Evolutionary conservation across 2,888 invertebrate species (phyloP), one percentile per base, ranked within the genome.

Genomic region (Plutella xylostella): DNA sequence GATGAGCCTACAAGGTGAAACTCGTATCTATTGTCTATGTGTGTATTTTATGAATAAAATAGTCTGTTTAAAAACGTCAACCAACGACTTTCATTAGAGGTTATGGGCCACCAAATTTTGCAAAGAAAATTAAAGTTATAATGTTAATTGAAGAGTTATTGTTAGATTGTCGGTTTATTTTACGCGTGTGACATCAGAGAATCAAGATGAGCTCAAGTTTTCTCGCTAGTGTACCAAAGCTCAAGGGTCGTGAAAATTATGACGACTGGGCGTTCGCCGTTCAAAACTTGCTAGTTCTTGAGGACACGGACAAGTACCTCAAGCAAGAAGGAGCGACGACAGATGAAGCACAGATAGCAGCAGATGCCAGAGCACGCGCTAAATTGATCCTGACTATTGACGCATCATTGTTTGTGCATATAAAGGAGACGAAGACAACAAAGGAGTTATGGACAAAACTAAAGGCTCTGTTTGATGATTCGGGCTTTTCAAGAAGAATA

Each of bases 351-450:
- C 1, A 14, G 9, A 11, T 22, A 42, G 19, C 30, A 30, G 48
- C 54, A 33, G 53, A 52, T 34, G 44, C 44, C 2, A 55, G 60
- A 46, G 53, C 57, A 7, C 56, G 50, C 46, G 55, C 55, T 11
- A 59, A 58, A 44, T 19, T 58, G 5, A 48, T 57, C 17, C 47
- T 59, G 28, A 54, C 56, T 1, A 53, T 60, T 22, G 56, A 59
- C 41, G 25, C 43, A 15, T 50, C 52, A 12, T 45, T 58, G 9
- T 60, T 50, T 46, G 47, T 55, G 14, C 58, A 61, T 44, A 49
- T 56, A 38, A 56, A 54, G 41, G 48, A 58, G 11, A 46, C 51
- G 11, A 50, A 15, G 22, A 43, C 46, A 6, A 19, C 46, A 37
- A 47, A 49, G 21, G 47, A 56, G 33, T 47, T 58, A 7, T 60